phyloP scores from a whole-genome alignment of 2,888 invertebrate genomes.

The Papilio elwesi region DNA sequence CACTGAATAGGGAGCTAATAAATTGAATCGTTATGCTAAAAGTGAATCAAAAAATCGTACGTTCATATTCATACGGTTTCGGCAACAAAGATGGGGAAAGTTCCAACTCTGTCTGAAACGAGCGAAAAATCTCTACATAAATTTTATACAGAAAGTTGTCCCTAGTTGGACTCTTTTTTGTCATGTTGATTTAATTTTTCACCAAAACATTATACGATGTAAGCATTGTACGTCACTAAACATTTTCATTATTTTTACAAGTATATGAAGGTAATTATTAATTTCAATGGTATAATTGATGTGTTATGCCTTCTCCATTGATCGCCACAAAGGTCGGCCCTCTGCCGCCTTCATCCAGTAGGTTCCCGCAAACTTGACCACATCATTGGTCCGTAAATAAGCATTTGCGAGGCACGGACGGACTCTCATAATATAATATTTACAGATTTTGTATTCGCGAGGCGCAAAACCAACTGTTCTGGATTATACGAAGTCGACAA shows the following conservation, averaged over 20 bases:
- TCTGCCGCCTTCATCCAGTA: too few species aligned
- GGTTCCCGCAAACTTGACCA: too few species aligned
- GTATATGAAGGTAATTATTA: not conserved
- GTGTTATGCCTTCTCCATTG: too few species aligned
- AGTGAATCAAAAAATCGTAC: slow-evolving; percentile 21
- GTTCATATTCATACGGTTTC: slow-evolving; percentile 28
- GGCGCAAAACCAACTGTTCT: too few species aligned
- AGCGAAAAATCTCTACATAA: slow-evolving; percentile 28
- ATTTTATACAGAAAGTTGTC: slow-evolving; percentile 26
- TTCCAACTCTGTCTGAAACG: slow-evolving; percentile 29
- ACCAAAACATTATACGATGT: slow-evolving; percentile 1
- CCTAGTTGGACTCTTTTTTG: slow-evolving; percentile 6
- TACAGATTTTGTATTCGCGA: too few species aligned
- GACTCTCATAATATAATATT: too few species aligned
- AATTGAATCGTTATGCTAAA: slow-evolving; percentile 29
- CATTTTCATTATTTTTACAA: slow-evolving; percentile 11
- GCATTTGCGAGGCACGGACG: too few species aligned
- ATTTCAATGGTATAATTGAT: too few species aligned
- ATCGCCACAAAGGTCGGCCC: too few species aligned
- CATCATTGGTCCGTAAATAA: too few species aligned
- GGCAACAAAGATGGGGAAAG: slow-evolving; percentile 35
- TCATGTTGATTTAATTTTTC: slow-evolving; percentile 6
- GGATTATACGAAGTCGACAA: too few species aligned
- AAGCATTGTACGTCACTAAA: slow-evolving; percentile 16
- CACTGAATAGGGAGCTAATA: slow-evolving; percentile 25